Evolutionary conservation across 23 tunicate species (phyloP), one percentile per base, ranked within the genome.

Genomic region (Ascidia mentula): DNA sequence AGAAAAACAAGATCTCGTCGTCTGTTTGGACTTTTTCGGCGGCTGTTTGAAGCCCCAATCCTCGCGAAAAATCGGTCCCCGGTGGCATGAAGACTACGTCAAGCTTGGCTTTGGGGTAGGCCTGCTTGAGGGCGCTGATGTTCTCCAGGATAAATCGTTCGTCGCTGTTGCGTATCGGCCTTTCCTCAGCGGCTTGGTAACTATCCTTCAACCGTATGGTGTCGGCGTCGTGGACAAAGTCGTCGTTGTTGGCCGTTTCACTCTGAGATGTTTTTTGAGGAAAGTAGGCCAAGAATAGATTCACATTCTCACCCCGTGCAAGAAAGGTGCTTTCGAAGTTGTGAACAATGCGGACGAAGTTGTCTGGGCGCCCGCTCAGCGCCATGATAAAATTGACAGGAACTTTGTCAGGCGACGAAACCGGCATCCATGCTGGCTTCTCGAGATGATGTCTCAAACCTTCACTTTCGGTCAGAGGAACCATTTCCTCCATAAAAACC

Each of bases 51-150:
- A 88, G 46, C 15, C 98, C 98, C 18, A 77, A 60, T 38, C 98
- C 98, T n/a, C 98, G 82, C 20, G 98, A 93, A 71, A 93, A 93
- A 18, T 79, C 88, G 6, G 82, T 65, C 5, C 89, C 93, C 28
- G 82, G 37, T 40, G 69, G 24, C 72, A 82, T 35, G 24, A 53
- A 15, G 0, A 82, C 38, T 30, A 88, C 74, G 24, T 70, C 38
- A 6, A 88, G 4, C 30, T 37, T 42, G 1, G 53, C 34, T 0
- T 78, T 45, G 0, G 93, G 87, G 59, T 88, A 82, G 1, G 31
- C 32, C 37, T 45, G 13, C 38, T 77, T 87, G 0, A 88, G 83
- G n/a, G 72, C 13, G 28, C 59, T 72, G 32, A 88, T 72, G 69
- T 71, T 72, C 42, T 82, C 79, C 31, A 35, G 34, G 13, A 86